Conservation (phyloP, 2,888 invertebrate genomes). For the Drosophila testacea region DNA sequence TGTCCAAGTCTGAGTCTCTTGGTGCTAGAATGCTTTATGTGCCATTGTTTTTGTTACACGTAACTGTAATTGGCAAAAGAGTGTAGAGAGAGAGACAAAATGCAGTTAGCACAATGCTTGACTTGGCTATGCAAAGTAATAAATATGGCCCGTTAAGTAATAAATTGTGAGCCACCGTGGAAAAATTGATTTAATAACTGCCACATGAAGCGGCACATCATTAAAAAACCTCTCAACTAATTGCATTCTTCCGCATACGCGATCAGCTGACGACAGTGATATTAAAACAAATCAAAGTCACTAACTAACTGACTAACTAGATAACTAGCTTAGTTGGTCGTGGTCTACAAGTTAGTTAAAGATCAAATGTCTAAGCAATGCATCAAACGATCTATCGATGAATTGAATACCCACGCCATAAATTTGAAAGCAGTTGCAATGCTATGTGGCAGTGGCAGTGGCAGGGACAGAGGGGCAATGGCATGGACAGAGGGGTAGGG, state of each 20-base stretch:
- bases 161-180: constrained; percentile 56
- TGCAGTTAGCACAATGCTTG: constrained; percentile 16
- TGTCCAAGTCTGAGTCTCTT: constrained; percentile 19
- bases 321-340: constrained; percentile 4
- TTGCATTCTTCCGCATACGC: constrained; percentile 74
- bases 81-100: neutral
- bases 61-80: constrained; percentile 70
- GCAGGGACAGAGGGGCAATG: neutral
- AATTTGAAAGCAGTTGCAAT: constrained; percentile 51
- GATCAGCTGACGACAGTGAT: constrained; percentile 26
- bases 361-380: constrained; percentile 35
- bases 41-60: constrained; percentile 62
- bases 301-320: constrained; percentile 44
- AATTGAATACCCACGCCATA: constrained; percentile 73
- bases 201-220: constrained; percentile 46
- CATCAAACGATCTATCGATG: constrained; percentile 50
- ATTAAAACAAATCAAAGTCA: constrained; percentile 39
- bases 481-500: neutral
- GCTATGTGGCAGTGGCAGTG: constrained; percentile 1
- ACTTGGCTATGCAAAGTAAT: constrained; percentile 61
- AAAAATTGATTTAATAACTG: constrained; percentile 61
- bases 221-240: constrained; percentile 57
- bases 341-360: constrained; percentile 10
- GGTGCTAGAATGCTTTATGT: constrained; percentile 79
- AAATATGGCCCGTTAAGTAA: constrained; percentile 70